These are phyloP conservation scores for Sesamia inferens DNA, from an alignment of 2,888 invertebrate species.

Conservation along the genomic window DNA sequence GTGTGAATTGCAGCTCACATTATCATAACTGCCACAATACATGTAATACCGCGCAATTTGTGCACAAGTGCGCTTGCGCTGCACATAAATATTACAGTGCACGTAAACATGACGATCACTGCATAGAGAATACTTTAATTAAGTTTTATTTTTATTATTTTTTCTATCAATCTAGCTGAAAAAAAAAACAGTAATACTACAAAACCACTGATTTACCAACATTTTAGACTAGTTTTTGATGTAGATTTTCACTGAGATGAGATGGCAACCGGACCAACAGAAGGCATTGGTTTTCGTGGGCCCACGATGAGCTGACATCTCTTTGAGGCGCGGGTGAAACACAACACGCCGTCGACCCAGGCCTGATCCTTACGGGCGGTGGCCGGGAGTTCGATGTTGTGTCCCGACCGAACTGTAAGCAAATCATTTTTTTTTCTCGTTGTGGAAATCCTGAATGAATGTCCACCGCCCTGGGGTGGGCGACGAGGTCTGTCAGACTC, in stretches of 20 bases:
- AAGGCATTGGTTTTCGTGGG: too few species aligned
- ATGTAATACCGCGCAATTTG: slow-evolving; percentile 53
- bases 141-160: background rate
- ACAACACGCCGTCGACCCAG: too few species aligned
- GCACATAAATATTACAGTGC: slow-evolving; percentile 41
- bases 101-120: slow-evolving; percentile 43
- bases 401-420: too few species aligned
- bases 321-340: too few species aligned
- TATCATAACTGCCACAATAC: slow-evolving; percentile 46
- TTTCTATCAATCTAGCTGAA: background rate
- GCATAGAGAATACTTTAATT: background rate
- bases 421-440: too few species aligned
- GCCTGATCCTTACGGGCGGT: too few species aligned
- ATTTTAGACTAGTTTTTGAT: background rate
- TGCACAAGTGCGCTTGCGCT: slow-evolving; percentile 29
- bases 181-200: background rate
- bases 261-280: background rate
- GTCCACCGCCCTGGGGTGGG: too few species aligned
- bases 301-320: too few species aligned
- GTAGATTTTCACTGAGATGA: background rate
- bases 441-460: too few species aligned
- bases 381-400: too few species aligned
- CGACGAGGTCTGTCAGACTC: too few species aligned
- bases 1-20: slow-evolving; percentile 42
- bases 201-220: background rate